These are phyloP conservation scores for Apodemia mormo DNA, from an alignment of 2,888 invertebrate species.

Conservation along the genomic window DNA sequence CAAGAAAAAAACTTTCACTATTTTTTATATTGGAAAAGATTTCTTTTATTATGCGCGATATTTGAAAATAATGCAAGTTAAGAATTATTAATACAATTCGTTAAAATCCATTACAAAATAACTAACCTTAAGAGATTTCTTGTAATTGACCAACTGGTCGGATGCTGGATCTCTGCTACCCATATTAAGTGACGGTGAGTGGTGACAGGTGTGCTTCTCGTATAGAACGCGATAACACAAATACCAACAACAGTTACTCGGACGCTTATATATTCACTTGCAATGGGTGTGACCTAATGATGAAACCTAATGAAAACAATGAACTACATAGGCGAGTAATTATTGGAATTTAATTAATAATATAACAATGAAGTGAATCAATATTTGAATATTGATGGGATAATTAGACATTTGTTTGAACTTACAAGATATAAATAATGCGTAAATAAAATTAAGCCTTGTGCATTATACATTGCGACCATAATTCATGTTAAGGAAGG, in stretches of 20 bases:
- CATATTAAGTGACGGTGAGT: constrained; percentile 45
- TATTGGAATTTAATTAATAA: constrained; percentile 9
- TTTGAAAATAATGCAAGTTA: too few relatives aligned
- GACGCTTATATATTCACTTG: background rate
- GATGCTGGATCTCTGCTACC: constrained; percentile 82
- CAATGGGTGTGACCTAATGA: background rate
- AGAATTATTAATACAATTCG: background rate
- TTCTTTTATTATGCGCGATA: too few relatives aligned
- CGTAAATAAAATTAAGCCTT: background rate
- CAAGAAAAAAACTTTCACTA: too few relatives aligned
- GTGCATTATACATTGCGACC: background rate
- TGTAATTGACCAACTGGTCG: constrained; percentile 84
- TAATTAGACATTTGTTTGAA: background rate
- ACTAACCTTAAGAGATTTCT: constrained; percentile 82
- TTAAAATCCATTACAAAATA: background rate
- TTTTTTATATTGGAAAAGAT: too few relatives aligned
- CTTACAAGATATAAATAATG: background rate
- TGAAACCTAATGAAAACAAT: constrained; percentile 13
- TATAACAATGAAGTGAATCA: constrained; percentile 12
- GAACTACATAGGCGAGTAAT: background rate
- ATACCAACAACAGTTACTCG: constrained; percentile 3
- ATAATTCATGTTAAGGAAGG: background rate
- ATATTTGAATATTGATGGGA: constrained; percentile 9
- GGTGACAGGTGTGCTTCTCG: constrained; percentile 1
- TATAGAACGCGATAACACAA: background rate